Evolutionary conservation across 2,113 vertebrate genomes (phyloP).

Genomic region (Miniopterus natalensis): DNA sequence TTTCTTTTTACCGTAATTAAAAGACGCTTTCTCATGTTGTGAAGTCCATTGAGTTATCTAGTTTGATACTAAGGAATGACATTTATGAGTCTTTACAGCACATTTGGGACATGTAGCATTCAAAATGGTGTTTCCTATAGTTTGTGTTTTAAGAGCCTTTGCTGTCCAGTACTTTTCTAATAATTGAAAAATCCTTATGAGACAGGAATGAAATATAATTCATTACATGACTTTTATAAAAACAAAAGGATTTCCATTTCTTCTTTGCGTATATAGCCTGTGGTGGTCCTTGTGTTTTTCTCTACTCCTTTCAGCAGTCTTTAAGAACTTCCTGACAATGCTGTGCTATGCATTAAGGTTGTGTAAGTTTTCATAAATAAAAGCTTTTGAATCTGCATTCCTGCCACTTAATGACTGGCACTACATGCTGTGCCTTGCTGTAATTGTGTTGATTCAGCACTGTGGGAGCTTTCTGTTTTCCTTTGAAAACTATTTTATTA

Average conservation of each 20-base stretch:
- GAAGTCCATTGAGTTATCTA: conserved; percentile 41
- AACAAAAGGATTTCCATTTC: conserved; percentile 38
- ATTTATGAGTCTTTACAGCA: not conserved
- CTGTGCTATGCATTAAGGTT: conserved; percentile 38
- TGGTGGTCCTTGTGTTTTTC: conserved; percentile 60
- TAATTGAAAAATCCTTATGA: conserved; percentile 62
- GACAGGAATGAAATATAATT: conserved; percentile 54
- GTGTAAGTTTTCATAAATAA: conserved; percentile 72
- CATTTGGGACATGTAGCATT: not conserved
- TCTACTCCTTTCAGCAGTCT: conserved; percentile 58
- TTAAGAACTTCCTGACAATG: conserved; percentile 55
- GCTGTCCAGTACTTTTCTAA: not conserved
- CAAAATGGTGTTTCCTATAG: not conserved
- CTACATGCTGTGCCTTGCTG: conserved; percentile 76
- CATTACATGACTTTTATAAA: conserved; percentile 56
- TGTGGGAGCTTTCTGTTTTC: conserved; percentile 77
- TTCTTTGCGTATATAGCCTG: conserved; percentile 39
- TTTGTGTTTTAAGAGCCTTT: conserved; percentile 22
- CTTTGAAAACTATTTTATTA: conserved; percentile 80
- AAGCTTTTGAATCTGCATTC: conserved; percentile 79
- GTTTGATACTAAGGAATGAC: conserved; percentile 35
- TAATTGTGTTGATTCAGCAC: conserved; percentile 78
- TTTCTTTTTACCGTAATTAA: conserved; percentile 33
- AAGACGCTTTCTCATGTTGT: not conserved
- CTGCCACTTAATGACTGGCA: conserved; percentile 79